A percentile compares a stretch with the other conserved stretches of the same genome.
These are phyloP conservation scores for Epirrhoe tristata DNA, from an alignment of 2,888 invertebrate genomes.

Conservation along the genomic window DNA sequence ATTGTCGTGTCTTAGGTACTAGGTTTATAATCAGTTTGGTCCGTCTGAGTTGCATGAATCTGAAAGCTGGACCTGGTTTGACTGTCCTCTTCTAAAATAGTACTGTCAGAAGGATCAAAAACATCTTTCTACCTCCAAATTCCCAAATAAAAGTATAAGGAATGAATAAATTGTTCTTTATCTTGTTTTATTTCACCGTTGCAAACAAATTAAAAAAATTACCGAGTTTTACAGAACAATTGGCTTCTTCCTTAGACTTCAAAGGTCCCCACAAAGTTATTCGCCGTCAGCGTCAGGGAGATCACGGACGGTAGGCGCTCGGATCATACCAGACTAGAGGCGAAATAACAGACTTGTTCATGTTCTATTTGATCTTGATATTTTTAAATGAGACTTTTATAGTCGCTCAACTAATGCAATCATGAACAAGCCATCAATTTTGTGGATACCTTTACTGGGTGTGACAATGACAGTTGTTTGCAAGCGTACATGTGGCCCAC, in stretches of 20 bases:
- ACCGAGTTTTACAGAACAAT: not conserved
- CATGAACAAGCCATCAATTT: not conserved
- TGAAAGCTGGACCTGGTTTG: not conserved
- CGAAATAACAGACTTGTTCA: not conserved
- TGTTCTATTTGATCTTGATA: too few relatives aligned
- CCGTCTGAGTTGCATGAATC: constrained; percentile 40
- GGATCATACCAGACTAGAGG: constrained; percentile 1
- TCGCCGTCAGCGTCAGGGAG: not conserved
- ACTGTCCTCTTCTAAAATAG: not conserved
- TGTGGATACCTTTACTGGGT: not conserved
- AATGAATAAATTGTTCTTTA: not conserved
- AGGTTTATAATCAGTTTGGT: constrained; percentile 45
- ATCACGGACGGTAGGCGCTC: not conserved
- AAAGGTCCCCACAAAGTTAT: not conserved
- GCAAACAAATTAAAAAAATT: not conserved
- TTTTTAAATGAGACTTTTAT: too few relatives aligned
- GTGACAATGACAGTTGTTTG: not conserved
- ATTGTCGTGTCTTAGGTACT: constrained; percentile 56
- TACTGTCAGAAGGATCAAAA: constrained; percentile 15
- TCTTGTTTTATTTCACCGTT: not conserved
- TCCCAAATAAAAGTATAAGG: constrained; percentile 2
- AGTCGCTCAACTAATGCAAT: too few relatives aligned
- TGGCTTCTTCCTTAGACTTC: not conserved
- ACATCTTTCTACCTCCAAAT: constrained; percentile 2
- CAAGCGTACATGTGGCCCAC: constrained; percentile 37